A percentile compares a stretch with the other conserved stretches of the same genome.
Evolutionary conservation across 2,888 invertebrate genomes (phyloP).

Genomic region (Polymixis flavicincta): DNA sequence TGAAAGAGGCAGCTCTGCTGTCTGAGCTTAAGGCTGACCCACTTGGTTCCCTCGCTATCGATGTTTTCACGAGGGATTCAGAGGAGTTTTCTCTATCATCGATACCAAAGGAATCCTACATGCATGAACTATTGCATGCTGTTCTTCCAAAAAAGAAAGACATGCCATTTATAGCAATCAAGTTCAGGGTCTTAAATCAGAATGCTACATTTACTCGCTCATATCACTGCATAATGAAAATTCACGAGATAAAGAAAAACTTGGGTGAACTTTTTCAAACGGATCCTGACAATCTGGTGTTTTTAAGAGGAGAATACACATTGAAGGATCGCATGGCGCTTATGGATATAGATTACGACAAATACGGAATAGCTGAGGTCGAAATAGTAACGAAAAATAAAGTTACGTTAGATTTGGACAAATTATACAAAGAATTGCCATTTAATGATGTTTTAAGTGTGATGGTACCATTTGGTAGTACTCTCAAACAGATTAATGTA

Average conservation of each 20-base stretch:
- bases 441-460: conserved; percentile 86
- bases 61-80: conserved; percentile 86
- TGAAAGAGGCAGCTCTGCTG: conserved; percentile 82
- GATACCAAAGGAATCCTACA: conserved; percentile 85
- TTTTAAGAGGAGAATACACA: conserved; percentile 86
- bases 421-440: conserved; percentile 85
- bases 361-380: conserved; percentile 87
- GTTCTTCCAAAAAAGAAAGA: conserved; percentile 83
- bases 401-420: conserved; percentile 82
- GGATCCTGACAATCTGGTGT: conserved; percentile 85
- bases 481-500: conserved; percentile 85
- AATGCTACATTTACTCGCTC: conserved; percentile 88
- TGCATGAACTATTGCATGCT: conserved; percentile 83
- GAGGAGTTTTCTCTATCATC: conserved; percentile 82
- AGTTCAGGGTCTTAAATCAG: conserved; percentile 85
- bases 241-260: conserved; percentile 91
- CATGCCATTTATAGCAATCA: conserved; percentile 87
- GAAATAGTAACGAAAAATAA: conserved; percentile 85
- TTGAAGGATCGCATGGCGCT: conserved; percentile 85
- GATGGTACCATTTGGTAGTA: conserved; percentile 82
- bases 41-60: conserved; percentile 83
- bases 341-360: conserved; percentile 86
- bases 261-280: conserved; percentile 91
- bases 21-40: conserved; percentile 84
- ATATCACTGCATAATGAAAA: conserved; percentile 88